A percentile compares a stretch with the other conserved stretches of the same genome.
Conservation (phyloP, 2,888 invertebrate genomes). For the Callyntrura sp. region DNA sequence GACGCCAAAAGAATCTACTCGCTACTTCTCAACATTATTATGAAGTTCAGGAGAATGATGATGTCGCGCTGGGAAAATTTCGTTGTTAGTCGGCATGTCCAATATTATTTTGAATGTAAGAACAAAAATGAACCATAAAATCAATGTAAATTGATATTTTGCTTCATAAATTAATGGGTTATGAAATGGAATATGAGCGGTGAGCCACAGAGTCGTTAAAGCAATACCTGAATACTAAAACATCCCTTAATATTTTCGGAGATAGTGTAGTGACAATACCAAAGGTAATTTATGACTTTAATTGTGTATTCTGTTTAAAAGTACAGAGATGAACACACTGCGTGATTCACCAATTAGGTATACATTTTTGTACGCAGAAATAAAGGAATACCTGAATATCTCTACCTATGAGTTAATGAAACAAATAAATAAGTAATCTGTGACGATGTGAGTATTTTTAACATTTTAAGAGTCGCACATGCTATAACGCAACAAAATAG, state of each 20-base stretch:
- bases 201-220: not conserved
- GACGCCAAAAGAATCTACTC: conserved; percentile 1
- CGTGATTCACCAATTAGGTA: conserved; percentile 33
- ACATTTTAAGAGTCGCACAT: conserved; percentile 5
- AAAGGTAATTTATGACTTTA: conserved; percentile 68
- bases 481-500: not conserved
- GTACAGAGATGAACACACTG: conserved; percentile 20
- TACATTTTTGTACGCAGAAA: conserved; percentile 21
- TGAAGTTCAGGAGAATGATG: not conserved
- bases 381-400: too few species aligned
- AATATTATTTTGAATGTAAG: conserved; percentile 24
- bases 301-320: conserved; percentile 60
- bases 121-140: conserved; percentile 4
- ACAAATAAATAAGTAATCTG: conserved; percentile 20
- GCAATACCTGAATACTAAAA: conserved; percentile 60
- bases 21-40: not conserved
- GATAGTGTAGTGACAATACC: conserved; percentile 58
- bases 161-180: conserved; percentile 63
- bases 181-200: conserved; percentile 60
- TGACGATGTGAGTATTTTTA: not conserved
- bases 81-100: not conserved
- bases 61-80: not conserved
- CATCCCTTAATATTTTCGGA: conserved; percentile 15
- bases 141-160: conserved; percentile 56
- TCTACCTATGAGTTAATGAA: conserved; percentile 32